Evolutionary conservation across 2,888 invertebrate species (phyloP), one percentile per base, ranked within the genome.

Genomic region (Megalurothrips usitatus): DNA sequence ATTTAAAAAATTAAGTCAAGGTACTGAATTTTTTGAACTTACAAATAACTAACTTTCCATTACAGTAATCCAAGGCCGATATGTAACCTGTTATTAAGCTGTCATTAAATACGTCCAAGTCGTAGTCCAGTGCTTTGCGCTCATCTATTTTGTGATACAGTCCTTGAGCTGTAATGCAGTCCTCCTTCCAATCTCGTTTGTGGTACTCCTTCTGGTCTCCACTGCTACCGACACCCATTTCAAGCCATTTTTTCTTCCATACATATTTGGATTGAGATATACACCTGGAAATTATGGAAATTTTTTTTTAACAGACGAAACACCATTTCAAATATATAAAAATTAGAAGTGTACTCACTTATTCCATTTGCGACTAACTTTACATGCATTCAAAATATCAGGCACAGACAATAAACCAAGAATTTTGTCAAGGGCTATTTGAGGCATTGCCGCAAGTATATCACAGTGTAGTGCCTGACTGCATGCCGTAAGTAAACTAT

Each of bases 211-310:
- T 68, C 26, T 68, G 68, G 23, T 68, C 68, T 23, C 68, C 23
- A 23, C 68, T 9, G 68, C 68, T 68, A 4, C 68, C 68, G 4
- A 68, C 23, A 11, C 68, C 68, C 1, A 68, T 19, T 23, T 68
- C 68, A 68, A 68, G n/a, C 68, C 68, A 68, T 68, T 68, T 68
- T 6, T 68, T 68, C 11, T 68, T 68, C 68, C 68, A 68, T 6
- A 68, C 68, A 23, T n/a, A 68, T 23, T 19, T 68, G 4, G 68
- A 68, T 23, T 68, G n/a, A 23, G 68, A 68, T 19, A 68, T 68
- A 68, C 68, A 68, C 23, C 68, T 68, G 19, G 68, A 3, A 63
- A 11, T 52, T 17, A 9, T 52, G 52, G 19, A 52, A 63, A 63
- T n/a, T 63, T 10, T 23, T 9, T 68, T 11, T 63, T 52, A 10